phyloP scores from a whole-genome alignment of 2,888 invertebrate species.

The Apodemia duryi region DNA sequence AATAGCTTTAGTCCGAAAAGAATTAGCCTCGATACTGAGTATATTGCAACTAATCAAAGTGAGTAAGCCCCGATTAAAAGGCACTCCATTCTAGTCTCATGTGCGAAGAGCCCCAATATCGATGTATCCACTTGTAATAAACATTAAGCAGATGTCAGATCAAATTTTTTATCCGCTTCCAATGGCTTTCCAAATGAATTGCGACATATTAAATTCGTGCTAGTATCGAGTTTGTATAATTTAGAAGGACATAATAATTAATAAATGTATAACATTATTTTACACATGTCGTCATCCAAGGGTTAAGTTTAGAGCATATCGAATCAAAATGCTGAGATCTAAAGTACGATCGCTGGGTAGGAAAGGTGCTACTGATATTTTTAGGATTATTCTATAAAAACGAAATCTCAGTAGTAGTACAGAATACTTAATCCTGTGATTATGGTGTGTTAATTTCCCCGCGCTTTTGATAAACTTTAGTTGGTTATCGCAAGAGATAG shows the following conservation, averaged over 20 bases:
- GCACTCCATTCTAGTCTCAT: slow-evolving; percentile 24
- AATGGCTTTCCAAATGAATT: neutral
- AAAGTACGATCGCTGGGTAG: too few species aligned
- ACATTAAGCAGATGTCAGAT: slow-evolving; percentile 56
- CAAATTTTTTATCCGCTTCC: slow-evolving; percentile 10
- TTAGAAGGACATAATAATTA: neutral
- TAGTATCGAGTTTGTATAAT: neutral
- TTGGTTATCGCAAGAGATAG: too few species aligned
- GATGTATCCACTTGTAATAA: slow-evolving; percentile 40
- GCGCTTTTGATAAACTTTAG: too few species aligned
- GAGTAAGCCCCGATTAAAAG: slow-evolving; percentile 26
- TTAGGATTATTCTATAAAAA: too few species aligned
- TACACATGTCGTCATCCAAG: too few species aligned
- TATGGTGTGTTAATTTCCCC: too few species aligned
- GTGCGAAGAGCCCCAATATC: slow-evolving; percentile 17
- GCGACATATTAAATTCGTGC: slow-evolving; percentile 3
- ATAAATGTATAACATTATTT: too few species aligned
- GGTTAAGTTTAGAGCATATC: too few species aligned
- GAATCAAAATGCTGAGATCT: too few species aligned
- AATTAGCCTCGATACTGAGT: slow-evolving; percentile 12
- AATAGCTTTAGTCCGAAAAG: slow-evolving; percentile 7
- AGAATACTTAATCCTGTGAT: too few species aligned
- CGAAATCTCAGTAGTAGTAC: too few species aligned
- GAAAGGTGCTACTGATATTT: too few species aligned
- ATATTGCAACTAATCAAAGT: slow-evolving; percentile 23